phyloP scores from a whole-genome alignment of 35 echinoderm and acorn worm species.

The Patiria miniata region DNA sequence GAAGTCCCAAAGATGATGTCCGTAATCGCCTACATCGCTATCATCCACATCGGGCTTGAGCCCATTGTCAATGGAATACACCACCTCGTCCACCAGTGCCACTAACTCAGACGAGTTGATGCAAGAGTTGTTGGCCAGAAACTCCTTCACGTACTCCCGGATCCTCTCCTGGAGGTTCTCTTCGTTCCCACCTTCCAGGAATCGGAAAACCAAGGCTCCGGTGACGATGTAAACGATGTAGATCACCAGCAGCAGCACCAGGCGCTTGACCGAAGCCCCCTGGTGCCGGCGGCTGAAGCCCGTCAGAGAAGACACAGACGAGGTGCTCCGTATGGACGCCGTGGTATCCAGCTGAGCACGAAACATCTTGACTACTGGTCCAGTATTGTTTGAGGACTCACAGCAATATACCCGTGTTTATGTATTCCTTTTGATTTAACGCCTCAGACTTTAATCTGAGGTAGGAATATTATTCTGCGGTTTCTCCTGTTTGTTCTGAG shows the following conservation, averaged over 20 bases:
- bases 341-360: slow-evolving; percentile 1
- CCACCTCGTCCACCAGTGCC: slow-evolving; percentile 19
- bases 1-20: slow-evolving; percentile 38
- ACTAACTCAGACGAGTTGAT: slow-evolving; percentile 23
- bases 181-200: slow-evolving; percentile 41
- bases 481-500: too few species aligned
- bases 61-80: slow-evolving; percentile 50
- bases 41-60: neutral
- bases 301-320: neutral
- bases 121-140: slow-evolving; percentile 42
- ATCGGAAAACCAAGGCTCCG: slow-evolving; percentile 59
- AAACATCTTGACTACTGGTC: neutral
- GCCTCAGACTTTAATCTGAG: too few species aligned
- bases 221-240: slow-evolving; percentile 48
- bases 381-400: too few species aligned
- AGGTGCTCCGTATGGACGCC: neutral
- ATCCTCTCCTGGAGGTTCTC: slow-evolving; percentile 12
- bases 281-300: neutral
- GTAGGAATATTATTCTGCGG: too few species aligned
- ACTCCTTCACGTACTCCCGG: neutral
- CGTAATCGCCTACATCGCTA: neutral
- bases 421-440: too few species aligned
- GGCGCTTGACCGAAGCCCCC: neutral
- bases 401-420: too few species aligned
- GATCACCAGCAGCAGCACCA: slow-evolving; percentile 42